phyloP scores from a whole-genome alignment of 2,113 vertebrate species.

The Coreoperca whiteheadi region DNA sequence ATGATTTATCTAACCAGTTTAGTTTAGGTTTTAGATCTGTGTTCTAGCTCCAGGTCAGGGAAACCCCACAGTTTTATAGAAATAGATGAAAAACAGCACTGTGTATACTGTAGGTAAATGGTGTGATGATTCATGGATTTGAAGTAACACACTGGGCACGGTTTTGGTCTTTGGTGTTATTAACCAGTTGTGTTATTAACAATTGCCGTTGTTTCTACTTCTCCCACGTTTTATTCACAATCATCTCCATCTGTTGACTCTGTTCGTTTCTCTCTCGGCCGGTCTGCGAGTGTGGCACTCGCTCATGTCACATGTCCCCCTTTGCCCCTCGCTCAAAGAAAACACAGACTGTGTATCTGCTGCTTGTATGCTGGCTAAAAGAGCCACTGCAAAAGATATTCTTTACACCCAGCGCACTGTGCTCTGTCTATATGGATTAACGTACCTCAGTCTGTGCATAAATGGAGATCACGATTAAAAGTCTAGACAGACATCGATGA shows the following conservation, averaged over 20 bases:
- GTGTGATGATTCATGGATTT: constrained; percentile 14
- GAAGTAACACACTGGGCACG: background rate
- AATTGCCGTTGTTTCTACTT: background rate
- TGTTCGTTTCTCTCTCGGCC: constrained; percentile 1
- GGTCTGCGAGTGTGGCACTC: background rate
- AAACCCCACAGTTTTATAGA: constrained; percentile 16
- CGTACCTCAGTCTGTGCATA: constrained; percentile 3
- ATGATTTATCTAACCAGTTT: constrained; percentile 18
- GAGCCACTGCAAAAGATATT: background rate
- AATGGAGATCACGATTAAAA: background rate
- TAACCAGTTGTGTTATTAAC: constrained; percentile 12
- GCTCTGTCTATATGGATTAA: background rate
- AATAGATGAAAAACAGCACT: constrained; percentile 3
- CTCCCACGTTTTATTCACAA: background rate
- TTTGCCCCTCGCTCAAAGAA: constrained; percentile 22
- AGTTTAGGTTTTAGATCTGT: constrained; percentile 12
- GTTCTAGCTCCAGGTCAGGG: background rate
- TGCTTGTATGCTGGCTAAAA: background rate
- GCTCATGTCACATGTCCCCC: constrained; percentile 14
- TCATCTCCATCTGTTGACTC: background rate
- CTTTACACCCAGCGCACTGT: background rate
- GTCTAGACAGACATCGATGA: background rate
- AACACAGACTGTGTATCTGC: constrained; percentile 12
- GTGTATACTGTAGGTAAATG: background rate
- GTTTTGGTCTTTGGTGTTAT: background rate